Base-by-base conservation (phyloP, 2,113 vertebrate species). In the Zeus faber region DNA sequence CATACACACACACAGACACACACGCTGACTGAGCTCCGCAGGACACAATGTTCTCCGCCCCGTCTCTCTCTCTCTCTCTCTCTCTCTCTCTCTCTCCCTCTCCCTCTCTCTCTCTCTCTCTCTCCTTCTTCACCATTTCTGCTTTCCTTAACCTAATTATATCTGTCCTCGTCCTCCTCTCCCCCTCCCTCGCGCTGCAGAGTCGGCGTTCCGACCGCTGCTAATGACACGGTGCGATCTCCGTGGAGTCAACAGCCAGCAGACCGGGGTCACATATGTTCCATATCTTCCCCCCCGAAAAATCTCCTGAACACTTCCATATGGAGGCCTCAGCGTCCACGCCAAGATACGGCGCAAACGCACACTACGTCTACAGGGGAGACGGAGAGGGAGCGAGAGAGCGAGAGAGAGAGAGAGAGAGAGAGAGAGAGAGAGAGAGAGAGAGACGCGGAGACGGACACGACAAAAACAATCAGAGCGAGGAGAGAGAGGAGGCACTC, bases 271-370 rank as follows among this genome's bases (percentile, higher is more conserved):
- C 81, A 80, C 83, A 87, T 84, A 82, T 86, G 87, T 79, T 88
- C 74, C 76, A 82, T 54, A 85, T 84, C 80, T 2, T 9, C 31
- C 2, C n/a, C n/a, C n/a, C n/a, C n/a, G n/a, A n/a, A n/a, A n/a
- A n/a, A 79, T 80, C 82, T 78, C 61, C 81, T 80, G 81, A 88
- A 74, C 79, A 70, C 69, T 82, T 84, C 86, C 85, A 86, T 82
- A 79, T 86, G 85, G 79, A 80, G 44, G 62, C 25, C 10, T 37
- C 62, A 70, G 3, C 24, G 37, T 72, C 66, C 62, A 70, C 78
- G 80, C 83, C 83, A 83, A 62, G 69, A 71, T 52, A 58, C 58
- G 66, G 62, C 72, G 73, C 70, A 76, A 76, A 65, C 70, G 8
- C 31, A 70, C 49, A 31, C 67, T 45, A 52, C 55, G 54, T 35